Base-by-base conservation (phyloP, 2,797 vertebrate genomes). In the Lacerta viridis region DNA sequence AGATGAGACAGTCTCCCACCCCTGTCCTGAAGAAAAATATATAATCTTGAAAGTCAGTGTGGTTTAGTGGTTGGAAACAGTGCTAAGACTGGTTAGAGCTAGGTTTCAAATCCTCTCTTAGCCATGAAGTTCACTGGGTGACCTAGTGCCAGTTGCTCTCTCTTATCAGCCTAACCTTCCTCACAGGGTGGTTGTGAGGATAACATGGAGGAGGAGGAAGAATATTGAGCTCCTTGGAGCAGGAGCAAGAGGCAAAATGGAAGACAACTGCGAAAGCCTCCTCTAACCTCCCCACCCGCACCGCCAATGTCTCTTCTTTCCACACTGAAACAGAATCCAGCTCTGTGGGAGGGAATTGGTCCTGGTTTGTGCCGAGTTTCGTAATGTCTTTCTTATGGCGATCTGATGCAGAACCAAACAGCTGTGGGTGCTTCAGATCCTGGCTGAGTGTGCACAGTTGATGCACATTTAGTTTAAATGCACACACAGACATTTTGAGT, bases 401-500 rank as follows among this genome's bases (percentile, higher is more conserved):
- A 20, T 41, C 84, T 82, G 80, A 76, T 76, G 84, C 84, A 89
- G 27, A 25, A 25, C 75, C 76, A 85, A 84, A 82, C 88, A 89
- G 84, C 88, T 89, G 88, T 77, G 55, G 72, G 71, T 77, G 33
- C 43, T 86, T 89, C 80, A 81, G 72, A 76, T 81, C 89, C 72
- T 91, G 84, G 81, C 81, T 92, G 86, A 90, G 85, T 74, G 50
- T 71, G 25, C 39, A 18, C 74, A 5, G 81, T 89, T 85, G 0
- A 0, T 64, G 89, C 86, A 90, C 64, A 82, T 91, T 69, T 83
- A 59, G 89, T 85, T 87, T 86, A 88, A n/a, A 59, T 59, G 36
- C 39, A 46, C 79, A 68, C 83, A 59, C 59, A 46, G 55, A 68
- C 86, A 84, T 93, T 80, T 87, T 61, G 87, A 90, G 80, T 95